Evolutionary conservation across 2,888 invertebrate species (phyloP).

Genomic region (Hirtodrosophila alboralis): DNA sequence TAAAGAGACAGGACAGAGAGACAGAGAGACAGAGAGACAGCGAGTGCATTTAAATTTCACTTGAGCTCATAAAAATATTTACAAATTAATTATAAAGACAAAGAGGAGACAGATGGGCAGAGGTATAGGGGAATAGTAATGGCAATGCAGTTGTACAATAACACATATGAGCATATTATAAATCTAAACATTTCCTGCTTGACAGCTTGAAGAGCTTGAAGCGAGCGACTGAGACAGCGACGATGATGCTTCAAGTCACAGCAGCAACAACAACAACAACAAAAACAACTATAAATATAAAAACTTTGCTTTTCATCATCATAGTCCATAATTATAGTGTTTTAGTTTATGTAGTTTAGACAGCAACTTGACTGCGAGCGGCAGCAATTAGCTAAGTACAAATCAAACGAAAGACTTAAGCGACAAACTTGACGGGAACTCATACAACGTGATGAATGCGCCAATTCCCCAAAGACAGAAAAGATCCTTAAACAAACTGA

Average conservation of each 20-base stretch:
- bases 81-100: conserved; percentile 80
- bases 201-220: conserved; percentile 77
- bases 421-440: conserved; percentile 67
- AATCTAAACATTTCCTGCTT: conserved; percentile 79
- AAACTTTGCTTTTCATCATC: conserved; percentile 74
- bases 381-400: conserved; percentile 77
- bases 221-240: conserved; percentile 59
- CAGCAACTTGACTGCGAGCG: conserved; percentile 59
- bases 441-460: conserved; percentile 43
- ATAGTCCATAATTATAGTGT: conserved; percentile 73
- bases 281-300: conserved; percentile 52
- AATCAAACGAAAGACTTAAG: conserved; percentile 77
- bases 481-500: conserved; percentile 40
- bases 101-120: conserved; percentile 51
- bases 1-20: conserved; percentile 8
- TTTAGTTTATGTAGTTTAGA: conserved; percentile 74
- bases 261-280: conserved; percentile 34
- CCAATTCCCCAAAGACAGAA: conserved; percentile 32
- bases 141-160: conserved; percentile 46
- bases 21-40: conserved; percentile 3
- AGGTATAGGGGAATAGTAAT: conserved; percentile 11
- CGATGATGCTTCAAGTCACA: conserved; percentile 67
- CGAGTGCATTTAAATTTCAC: conserved; percentile 75
- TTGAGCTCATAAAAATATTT: conserved; percentile 80
- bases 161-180: conserved; percentile 64